Conservation (phyloP, 2,888 invertebrate genomes). For the Melipona bicolor region DNA sequence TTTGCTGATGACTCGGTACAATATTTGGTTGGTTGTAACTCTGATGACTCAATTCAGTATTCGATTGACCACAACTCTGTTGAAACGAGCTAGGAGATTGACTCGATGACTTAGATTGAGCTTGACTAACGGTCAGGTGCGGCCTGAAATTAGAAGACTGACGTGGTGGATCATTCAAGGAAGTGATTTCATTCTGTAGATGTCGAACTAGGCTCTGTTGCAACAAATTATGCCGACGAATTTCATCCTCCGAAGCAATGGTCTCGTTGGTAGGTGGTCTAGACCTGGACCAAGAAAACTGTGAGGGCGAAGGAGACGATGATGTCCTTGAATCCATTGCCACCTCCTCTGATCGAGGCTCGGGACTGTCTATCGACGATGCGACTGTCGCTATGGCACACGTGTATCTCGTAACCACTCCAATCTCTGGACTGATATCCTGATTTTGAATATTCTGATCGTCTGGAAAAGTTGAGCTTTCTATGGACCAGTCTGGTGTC, state of each 20-base stretch:
- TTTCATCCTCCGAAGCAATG: slow-evolving; percentile 69
- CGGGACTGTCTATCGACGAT: slow-evolving; percentile 63
- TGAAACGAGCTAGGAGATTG: slow-evolving; percentile 8
- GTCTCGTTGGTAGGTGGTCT: slow-evolving; percentile 43
- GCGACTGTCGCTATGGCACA: slow-evolving; percentile 81
- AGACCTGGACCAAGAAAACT: slow-evolving; percentile 42
- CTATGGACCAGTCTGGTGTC: slow-evolving; percentile 22
- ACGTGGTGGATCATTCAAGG: slow-evolving; percentile 44
- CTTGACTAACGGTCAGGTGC: slow-evolving; percentile 6
- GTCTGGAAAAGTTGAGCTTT: slow-evolving; percentile 54
- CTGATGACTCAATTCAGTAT: not conserved
- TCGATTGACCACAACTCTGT: slow-evolving; percentile 1
- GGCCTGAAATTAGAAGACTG: not conserved
- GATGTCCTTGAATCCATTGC: slow-evolving; percentile 35
- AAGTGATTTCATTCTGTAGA: slow-evolving; percentile 62
- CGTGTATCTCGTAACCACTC: slow-evolving; percentile 80
- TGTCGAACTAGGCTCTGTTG: slow-evolving; percentile 76
- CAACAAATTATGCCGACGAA: slow-evolving; percentile 80
- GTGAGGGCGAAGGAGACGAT: slow-evolving; percentile 58
- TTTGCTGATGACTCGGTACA: not conserved
- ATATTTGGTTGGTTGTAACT: not conserved
- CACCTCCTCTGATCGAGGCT: slow-evolving; percentile 45
- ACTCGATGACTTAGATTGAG: not conserved
- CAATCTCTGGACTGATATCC: slow-evolving; percentile 79
- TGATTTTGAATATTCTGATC: slow-evolving; percentile 80